Evolutionary conservation across 2,797 vertebrate genomes (phyloP), one percentile per base, ranked within the genome.

Genomic region (Nannoperca australis): DNA sequence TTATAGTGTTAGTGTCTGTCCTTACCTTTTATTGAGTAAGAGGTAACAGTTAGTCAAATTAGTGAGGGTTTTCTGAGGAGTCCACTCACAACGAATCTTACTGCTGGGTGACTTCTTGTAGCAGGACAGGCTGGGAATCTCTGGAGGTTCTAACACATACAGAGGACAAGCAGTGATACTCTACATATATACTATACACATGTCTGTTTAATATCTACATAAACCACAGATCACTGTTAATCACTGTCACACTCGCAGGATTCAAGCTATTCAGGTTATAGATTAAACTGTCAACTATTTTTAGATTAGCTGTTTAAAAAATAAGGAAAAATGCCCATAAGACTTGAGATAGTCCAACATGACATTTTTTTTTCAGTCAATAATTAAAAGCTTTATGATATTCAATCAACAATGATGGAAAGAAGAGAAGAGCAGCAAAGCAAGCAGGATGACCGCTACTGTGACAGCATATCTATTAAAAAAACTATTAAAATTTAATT

Each of bases 51-150:
- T 74, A 0, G 95, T 94, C 0, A 6, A 78, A 0, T 76, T 72
- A 0, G 84, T 90, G 0, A 94, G 12, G 0, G 83, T 62, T 0
- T 50, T 72, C 45, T 5, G 83, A 5, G 92, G 91, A 0, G 20
- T 86, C 96, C 96, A 97, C 71, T 96, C 95, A 70, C 97, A 99
- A 2, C 89, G 76, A 0, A 97, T 93, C 2, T 95, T 95, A 76
- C 93, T 95, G 34, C 90, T 84, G 0, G 93, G 95, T 14, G 94
- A 96, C 86, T 81, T 96, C 81, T 95, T 96, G 83, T 89, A 94
- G 90, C 97, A 98, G 69, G 50, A 87, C 60, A 97, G 53, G 0
- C 0, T 69, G 0, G 97, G 96, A 2, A 8, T 82, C 84, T 96
- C 94, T 0, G 93, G 96, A 75, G 95, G 93, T 17, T 88, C 97